These are phyloP conservation scores for Zaprionus gabonicus DNA, from an alignment of 1,140 invertebrate genomes.

Conservation along the genomic window DNA sequence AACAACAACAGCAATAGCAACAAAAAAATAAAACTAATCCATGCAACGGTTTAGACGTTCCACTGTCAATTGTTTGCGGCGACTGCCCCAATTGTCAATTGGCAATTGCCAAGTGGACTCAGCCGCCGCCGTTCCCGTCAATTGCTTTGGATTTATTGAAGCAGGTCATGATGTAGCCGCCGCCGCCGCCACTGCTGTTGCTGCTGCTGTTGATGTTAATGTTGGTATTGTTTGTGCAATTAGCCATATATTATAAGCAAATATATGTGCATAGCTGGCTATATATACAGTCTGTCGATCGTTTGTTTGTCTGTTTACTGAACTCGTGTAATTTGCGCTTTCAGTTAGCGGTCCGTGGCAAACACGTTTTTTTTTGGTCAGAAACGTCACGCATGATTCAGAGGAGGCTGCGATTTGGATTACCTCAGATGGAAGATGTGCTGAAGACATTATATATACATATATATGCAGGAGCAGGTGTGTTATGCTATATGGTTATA, in stretches of 20 bases:
- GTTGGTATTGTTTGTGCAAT: conserved; percentile 55
- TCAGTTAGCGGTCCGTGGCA: conserved; percentile 40
- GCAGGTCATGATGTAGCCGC: conserved; percentile 62
- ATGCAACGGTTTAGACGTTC: conserved; percentile 59
- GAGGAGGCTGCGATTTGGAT: conserved; percentile 32
- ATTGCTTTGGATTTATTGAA: conserved; percentile 57
- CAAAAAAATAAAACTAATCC: conserved; percentile 30
- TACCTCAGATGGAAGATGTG: conserved; percentile 26
- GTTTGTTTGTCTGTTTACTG: background rate
- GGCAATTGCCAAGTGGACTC: conserved; percentile 10
- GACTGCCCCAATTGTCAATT: conserved; percentile 35
- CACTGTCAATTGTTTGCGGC: conserved; percentile 40
- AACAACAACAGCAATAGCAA: conserved; percentile 4
- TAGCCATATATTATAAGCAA: conserved; percentile 39
- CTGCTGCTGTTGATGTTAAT: background rate
- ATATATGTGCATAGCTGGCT: conserved; percentile 10
- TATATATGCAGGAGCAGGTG: conserved; percentile 2
- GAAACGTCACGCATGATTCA: conserved; percentile 46
- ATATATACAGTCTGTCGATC: background rate
- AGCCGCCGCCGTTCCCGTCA: conserved; percentile 3
- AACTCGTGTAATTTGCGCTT: conserved; percentile 40
- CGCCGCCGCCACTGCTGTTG: background rate
- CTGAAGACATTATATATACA: background rate
- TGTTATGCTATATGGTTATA: background rate
- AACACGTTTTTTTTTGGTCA: conserved; percentile 37